phyloP scores from a whole-genome alignment of 2,113 vertebrate species.

The Sceloporus tristichus region DNA sequence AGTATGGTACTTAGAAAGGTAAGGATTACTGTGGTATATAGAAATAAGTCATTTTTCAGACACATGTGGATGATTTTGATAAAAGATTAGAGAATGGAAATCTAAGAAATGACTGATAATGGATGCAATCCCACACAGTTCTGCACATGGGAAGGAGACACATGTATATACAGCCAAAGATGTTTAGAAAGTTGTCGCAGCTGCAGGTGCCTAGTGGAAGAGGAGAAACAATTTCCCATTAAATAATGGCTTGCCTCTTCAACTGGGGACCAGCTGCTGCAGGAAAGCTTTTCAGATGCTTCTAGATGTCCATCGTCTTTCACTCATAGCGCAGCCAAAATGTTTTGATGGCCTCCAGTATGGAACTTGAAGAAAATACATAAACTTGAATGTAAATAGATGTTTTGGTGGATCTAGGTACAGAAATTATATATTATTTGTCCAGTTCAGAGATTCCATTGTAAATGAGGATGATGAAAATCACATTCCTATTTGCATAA shows the following conservation, averaged over 20 bases:
- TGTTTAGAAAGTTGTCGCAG: background rate
- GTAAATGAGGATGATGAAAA: no score
- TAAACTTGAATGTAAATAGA: slow-evolving; percentile 94
- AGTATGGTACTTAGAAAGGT: slow-evolving; percentile 53
- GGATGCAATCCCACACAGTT: background rate
- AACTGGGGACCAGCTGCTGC: background rate
- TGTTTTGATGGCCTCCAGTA: slow-evolving; percentile 56
- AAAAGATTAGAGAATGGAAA: background rate
- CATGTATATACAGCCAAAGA: background rate
- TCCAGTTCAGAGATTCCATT: no score
- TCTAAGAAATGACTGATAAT: slow-evolving; percentile 40
- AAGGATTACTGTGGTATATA: slow-evolving; percentile 44
- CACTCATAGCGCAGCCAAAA: background rate
- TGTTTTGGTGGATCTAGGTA: slow-evolving; percentile 75
- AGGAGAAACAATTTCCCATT: background rate
- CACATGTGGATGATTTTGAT: slow-evolving; percentile 28
- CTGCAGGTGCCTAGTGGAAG: background rate
- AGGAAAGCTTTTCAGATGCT: background rate
- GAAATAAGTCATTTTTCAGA: slow-evolving; percentile 54
- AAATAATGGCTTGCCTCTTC: background rate
- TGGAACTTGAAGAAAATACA: slow-evolving; percentile 71
- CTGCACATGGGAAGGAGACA: background rate
- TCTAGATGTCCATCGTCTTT: background rate
- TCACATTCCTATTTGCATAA: no score
- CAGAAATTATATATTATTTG: slow-evolving; percentile 69